Percentiles rank a stretch among this genome's conserved stretches.
phyloP scores from a whole-genome alignment of 2,113 vertebrate genomes.

The Rhinolophus sinicus region DNA sequence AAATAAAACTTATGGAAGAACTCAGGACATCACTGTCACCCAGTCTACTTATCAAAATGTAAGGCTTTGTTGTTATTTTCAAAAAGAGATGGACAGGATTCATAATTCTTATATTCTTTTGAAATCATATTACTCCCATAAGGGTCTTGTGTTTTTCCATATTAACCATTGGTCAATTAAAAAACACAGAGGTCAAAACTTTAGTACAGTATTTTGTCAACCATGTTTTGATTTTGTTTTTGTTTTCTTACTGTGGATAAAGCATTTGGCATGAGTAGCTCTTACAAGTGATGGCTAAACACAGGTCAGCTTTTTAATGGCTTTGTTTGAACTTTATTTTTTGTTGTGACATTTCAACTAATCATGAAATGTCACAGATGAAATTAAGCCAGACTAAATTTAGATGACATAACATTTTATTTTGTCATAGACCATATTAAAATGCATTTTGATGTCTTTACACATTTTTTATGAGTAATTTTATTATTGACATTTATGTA shows the following conservation, averaged over 20 bases:
- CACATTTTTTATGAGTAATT: constrained; percentile 34
- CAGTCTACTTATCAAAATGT: background rate
- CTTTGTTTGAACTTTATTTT: constrained; percentile 11
- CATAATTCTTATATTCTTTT: background rate
- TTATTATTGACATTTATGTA: constrained; percentile 66
- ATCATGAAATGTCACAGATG: background rate
- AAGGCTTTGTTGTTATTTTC: background rate
- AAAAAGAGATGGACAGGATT: background rate
- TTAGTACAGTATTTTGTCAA: background rate
- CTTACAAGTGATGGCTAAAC: background rate
- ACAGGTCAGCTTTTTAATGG: background rate
- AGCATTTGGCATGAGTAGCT: background rate
- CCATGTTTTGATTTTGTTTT: background rate
- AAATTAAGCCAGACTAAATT: constrained; percentile 61
- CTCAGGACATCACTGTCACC: background rate
- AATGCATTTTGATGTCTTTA: constrained; percentile 63
- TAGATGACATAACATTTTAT: constrained; percentile 43
- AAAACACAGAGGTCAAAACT: background rate
- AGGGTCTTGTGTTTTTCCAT: background rate
- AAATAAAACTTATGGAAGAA: background rate
- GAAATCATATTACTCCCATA: background rate
- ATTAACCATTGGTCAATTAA: background rate
- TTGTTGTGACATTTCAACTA: constrained; percentile 48
- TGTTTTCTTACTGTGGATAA: background rate
- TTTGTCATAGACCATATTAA: constrained; percentile 60